Evolutionary conservation across 2,113 vertebrate species (phyloP).

Genomic region (Rhea pennata): DNA sequence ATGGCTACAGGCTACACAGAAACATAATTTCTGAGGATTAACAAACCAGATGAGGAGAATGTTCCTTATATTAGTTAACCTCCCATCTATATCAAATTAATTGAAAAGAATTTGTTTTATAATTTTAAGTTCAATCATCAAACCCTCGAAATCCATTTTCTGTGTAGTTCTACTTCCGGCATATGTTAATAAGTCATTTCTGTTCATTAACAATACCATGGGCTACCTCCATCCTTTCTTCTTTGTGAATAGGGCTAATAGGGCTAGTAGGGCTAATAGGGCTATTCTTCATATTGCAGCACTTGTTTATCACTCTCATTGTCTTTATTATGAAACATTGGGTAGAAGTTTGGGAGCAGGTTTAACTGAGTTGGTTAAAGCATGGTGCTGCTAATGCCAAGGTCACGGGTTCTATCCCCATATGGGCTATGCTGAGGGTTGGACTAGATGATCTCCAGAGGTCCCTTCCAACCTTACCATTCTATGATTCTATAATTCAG

Average conservation of each 20-base stretch:
- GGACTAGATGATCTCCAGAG: no score
- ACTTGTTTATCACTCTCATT: constrained; percentile 2
- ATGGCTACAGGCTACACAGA: not conserved
- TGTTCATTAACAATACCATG: not conserved
- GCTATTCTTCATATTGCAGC: not conserved
- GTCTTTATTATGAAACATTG: not conserved
- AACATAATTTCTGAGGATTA: not conserved
- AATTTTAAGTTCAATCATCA: constrained; percentile 1
- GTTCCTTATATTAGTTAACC: not conserved
- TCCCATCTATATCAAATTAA: not conserved
- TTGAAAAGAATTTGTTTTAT: not conserved
- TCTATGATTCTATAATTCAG: not conserved
- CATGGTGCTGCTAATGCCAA: no score
- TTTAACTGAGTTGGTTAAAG: no score
- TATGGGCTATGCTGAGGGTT: no score
- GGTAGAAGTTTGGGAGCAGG: not conserved
- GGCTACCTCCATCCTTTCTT: not conserved
- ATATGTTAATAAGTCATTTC: not conserved
- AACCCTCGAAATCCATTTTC: constrained; percentile 37
- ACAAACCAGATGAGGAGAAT: not conserved
- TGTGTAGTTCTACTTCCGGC: constrained; percentile 23
- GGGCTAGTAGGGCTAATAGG: not conserved
- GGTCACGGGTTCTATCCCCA: no score
- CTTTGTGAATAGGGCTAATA: not conserved
- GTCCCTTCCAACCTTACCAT: no score